Evolutionary conservation across 2,113 vertebrate genomes (phyloP).

Genomic region (Recurvirostra avosetta): DNA sequence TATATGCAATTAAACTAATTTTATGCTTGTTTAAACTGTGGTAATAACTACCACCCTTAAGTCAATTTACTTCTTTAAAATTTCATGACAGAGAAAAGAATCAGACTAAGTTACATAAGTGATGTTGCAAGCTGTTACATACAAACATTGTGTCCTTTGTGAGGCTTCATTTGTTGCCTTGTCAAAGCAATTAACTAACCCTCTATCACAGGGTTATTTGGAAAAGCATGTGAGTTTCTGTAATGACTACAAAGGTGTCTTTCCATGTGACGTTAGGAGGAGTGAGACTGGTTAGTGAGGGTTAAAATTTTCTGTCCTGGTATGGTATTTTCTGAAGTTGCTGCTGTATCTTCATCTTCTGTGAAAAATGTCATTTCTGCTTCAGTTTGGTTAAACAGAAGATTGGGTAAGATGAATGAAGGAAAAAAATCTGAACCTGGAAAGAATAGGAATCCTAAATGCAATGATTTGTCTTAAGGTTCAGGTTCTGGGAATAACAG

Average conservation of each 20-base stretch:
- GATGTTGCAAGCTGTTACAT: not conserved
- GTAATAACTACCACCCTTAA: not conserved
- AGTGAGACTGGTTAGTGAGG: not conserved
- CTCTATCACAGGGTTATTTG: not conserved
- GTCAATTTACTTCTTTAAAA: not conserved
- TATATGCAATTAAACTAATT: constrained; percentile 8
- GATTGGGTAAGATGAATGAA: not conserved
- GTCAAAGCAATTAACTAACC: not conserved
- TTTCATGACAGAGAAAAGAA: not conserved
- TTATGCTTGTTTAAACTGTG: not conserved
- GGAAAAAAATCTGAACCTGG: constrained; percentile 29
- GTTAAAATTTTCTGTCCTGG: not conserved
- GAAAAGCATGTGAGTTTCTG: not conserved
- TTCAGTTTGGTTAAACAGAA: constrained; percentile 39
- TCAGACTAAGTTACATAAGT: not conserved
- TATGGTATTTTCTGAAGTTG: constrained; percentile 25
- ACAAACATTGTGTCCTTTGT: not conserved
- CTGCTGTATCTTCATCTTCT: not conserved
- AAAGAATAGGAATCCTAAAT: constrained; percentile 28
- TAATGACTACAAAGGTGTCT: not conserved
- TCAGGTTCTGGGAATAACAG: constrained; percentile 50
- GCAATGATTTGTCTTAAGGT: constrained; percentile 53
- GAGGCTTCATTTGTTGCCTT: not conserved
- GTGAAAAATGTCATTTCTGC: not conserved
- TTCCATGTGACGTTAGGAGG: not conserved